Percentiles rank a stretch among this genome's conserved stretches.
phyloP scores from a whole-genome alignment of 64 coral and sea anemone species.

The Hydrozoanthus tunicans region DNA sequence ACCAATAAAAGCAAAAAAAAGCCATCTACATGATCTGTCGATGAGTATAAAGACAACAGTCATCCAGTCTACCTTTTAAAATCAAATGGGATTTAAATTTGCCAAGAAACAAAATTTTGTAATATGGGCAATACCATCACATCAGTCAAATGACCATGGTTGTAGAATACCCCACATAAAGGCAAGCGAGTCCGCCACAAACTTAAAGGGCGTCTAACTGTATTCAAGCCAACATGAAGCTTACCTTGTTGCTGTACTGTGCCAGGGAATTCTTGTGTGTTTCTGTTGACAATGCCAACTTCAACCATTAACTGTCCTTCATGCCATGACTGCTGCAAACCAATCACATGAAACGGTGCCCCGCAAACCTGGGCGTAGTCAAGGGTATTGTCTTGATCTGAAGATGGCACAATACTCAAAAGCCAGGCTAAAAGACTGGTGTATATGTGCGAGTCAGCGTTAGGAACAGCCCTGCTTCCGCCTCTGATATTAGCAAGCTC shows the following conservation, averaged over 20 bases:
- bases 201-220: background rate
- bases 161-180: too few relatives aligned
- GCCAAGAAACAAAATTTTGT: too few relatives aligned
- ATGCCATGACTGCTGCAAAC: slow-evolving; percentile 86
- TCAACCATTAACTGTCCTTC: slow-evolving; percentile 80
- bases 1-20: too few relatives aligned
- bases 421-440: slow-evolving; percentile 77
- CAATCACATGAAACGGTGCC: slow-evolving; percentile 82
- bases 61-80: too few relatives aligned
- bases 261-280: background rate
- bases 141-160: too few relatives aligned
- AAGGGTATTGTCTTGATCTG: slow-evolving; percentile 12
- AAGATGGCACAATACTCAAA: slow-evolving; percentile 48
- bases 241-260: background rate
- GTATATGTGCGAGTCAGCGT: slow-evolving; percentile 68
- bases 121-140: too few relatives aligned
- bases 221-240: background rate
- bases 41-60: too few relatives aligned
- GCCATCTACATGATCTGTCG: too few relatives aligned
- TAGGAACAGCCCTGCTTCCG: slow-evolving; percentile 45
- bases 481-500: slow-evolving; percentile 52
- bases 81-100: too few relatives aligned
- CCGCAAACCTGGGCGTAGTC: slow-evolving; percentile 63
- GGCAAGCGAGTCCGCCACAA: too few relatives aligned
- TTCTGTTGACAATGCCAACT: slow-evolving; percentile 67